Base-by-base conservation (phyloP, 2,797 vertebrate species). In the Dermochelys coriacea region DNA sequence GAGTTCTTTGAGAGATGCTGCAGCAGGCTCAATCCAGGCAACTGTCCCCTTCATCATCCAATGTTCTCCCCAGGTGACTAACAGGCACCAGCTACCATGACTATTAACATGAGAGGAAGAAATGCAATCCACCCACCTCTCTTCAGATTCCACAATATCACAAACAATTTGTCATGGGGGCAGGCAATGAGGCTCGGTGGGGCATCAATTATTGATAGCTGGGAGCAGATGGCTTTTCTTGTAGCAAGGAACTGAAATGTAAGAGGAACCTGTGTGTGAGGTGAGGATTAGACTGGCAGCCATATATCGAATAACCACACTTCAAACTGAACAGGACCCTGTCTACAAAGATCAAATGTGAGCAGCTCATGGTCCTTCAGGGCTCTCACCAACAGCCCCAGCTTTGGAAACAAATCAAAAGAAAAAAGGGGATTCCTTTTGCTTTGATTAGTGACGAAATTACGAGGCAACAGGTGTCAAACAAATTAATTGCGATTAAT, bases 161-260 rank as follows among this genome's bases (percentile, higher is more conserved):
- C 89, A 96, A 97, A 96, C 97, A 91, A 96, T 97, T 97, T 97
- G 93, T 96, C 94, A 74, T 92, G 94, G 37, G 87, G 95, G 96
- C 96, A 95, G 93, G 91, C 90, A 88, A 89, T 93, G 88, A 93
- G 82, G 90, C 87, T 96, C 34, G 84, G 85, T 94, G 93, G 4
- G 86, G 8, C 88, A 94, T 98, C 91, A 96, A 97, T 95, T 97
- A 97, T 97, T 96, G 93, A 98, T 95, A 93, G 84, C 74, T 3
- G 80, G 93, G 93, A 97, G 96, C 97, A 98, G 97, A 97, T 96
- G 96, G 94, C 94, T 97, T 97, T 96, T 96, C 93, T 93, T 96
- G 81, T 94, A 92, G 59, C n/a, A 77, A 52, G 80, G 90, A 96
- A 77, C 0, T 82, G 81, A 96, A 94, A 97, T 29, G 52, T 95